These are phyloP conservation scores for Microtus montanus DNA, from an alignment of 2,113 vertebrate species.

Conservation along the genomic window DNA sequence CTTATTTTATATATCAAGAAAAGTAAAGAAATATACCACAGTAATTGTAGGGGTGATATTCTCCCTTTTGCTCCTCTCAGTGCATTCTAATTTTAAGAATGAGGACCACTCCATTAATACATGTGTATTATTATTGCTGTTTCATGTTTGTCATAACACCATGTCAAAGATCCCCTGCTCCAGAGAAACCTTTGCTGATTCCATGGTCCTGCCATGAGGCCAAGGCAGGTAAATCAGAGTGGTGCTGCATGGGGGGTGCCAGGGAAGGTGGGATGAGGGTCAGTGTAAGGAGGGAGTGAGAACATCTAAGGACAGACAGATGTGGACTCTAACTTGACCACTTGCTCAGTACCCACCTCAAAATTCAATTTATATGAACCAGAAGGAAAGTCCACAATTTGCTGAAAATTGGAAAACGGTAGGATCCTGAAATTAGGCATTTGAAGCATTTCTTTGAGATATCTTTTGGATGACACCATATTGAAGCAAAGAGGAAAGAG, in stretches of 20 bases:
- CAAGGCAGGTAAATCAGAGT: not conserved
- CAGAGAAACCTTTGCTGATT: not conserved
- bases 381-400: not conserved
- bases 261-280: not conserved
- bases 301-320: not conserved
- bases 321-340: too few relatives aligned
- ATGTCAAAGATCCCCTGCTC: not conserved
- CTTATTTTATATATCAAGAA: not conserved
- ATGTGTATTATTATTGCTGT: not conserved
- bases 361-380: not conserved
- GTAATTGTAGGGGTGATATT: not conserved
- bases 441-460: not conserved
- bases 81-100: conserved; percentile 12
- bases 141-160: not conserved
- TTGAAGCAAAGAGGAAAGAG: not conserved
- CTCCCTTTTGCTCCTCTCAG: not conserved
- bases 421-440: not conserved
- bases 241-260: not conserved
- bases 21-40: not conserved
- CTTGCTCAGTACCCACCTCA: not conserved
- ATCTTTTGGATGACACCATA: not conserved
- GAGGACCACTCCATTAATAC: not conserved
- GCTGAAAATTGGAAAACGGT: not conserved
- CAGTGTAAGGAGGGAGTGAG: not conserved
- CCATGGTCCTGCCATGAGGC: not conserved